phyloP scores from a whole-genome alignment of 2,888 invertebrate genomes.

The Alcis repandata region DNA sequence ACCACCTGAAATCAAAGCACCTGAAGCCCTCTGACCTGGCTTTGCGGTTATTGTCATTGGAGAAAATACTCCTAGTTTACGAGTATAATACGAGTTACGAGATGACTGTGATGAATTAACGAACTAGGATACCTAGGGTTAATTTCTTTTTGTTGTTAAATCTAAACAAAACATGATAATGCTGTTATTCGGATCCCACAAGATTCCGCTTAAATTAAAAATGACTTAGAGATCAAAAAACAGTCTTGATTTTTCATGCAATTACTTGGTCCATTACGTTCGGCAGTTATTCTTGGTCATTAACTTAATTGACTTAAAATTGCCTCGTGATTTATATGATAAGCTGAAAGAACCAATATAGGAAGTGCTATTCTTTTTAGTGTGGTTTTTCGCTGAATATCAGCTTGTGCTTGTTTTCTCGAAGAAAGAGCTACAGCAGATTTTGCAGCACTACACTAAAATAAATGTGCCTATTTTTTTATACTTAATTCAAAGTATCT shows the following conservation, averaged over 20 bases:
- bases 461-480: not conserved
- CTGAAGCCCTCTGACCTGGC: too few relatives aligned
- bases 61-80: too few relatives aligned
- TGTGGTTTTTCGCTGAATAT: not conserved
- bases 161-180: not conserved
- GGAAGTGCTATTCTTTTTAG: not conserved
- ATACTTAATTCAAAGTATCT: too few relatives aligned
- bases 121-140: too few relatives aligned
- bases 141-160: too few relatives aligned
- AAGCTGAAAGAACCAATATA: not conserved
- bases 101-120: too few relatives aligned
- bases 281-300: slow-evolving; percentile 24
- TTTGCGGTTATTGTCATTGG: too few relatives aligned
- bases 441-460: not conserved
- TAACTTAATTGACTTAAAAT: slow-evolving; percentile 31
- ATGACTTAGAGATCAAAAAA: slow-evolving; percentile 1
- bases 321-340: slow-evolving; percentile 12
- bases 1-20: too few relatives aligned
- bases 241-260: slow-evolving; percentile 4
- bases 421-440: not conserved
- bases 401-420: too few relatives aligned
- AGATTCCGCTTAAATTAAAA: not conserved
- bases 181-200: not conserved
- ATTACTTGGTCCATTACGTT: slow-evolving; percentile 27
- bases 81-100: too few relatives aligned